These are phyloP conservation scores for Notolepis coatsorum DNA, from an alignment of 2,797 vertebrate species.

Conservation along the genomic window DNA sequence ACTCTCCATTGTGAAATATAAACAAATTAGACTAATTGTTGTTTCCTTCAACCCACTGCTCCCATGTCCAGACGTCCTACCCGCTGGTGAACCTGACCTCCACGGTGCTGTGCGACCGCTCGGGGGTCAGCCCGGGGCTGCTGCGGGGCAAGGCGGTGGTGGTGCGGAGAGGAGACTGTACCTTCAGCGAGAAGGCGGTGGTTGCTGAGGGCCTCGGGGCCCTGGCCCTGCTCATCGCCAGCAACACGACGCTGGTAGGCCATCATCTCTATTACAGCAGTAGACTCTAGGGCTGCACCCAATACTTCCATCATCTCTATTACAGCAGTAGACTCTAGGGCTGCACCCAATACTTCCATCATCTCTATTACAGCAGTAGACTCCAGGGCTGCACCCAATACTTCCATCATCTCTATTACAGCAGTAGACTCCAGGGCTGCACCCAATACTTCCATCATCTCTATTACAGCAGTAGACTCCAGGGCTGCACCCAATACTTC, in stretches of 20 bases:
- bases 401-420: neutral
- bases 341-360: no score
- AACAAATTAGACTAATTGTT: no score
- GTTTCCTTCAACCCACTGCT: slow-evolving; percentile 10
- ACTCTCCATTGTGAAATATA: no score
- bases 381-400: no score
- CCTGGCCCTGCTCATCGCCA: slow-evolving; percentile 87
- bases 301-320: no score
- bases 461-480: no score
- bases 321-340: no score
- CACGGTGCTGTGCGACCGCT: slow-evolving; percentile 79
- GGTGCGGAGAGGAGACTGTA: slow-evolving; percentile 86
- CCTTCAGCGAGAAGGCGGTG: slow-evolving; percentile 85
- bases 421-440: no score
- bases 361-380: neutral
- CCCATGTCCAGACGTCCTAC: slow-evolving; percentile 76
- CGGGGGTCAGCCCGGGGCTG: slow-evolving; percentile 70
- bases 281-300: no score
- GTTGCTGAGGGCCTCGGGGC: slow-evolving; percentile 85
- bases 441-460: no score
- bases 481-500: no score
- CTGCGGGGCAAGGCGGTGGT: slow-evolving; percentile 84
- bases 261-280: no score
- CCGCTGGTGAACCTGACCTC: slow-evolving; percentile 84
- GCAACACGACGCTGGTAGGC: slow-evolving; percentile 71